These are phyloP conservation scores for Amiota minor DNA, from an alignment of 2,888 invertebrate genomes.

Conservation along the genomic window DNA sequence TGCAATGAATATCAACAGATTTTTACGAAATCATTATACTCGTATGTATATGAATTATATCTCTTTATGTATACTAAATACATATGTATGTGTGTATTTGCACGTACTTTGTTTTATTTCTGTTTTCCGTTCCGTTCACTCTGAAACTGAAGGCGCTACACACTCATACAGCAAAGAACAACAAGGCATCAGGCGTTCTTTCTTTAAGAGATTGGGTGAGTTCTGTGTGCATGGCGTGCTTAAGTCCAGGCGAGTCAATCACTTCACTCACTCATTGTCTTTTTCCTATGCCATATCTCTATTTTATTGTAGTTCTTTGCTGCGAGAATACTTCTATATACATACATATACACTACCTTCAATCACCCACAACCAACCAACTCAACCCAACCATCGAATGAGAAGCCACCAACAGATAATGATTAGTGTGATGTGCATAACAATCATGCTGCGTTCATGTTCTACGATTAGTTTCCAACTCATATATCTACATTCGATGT, in stretches of 20 bases:
- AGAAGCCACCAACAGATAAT: constrained; percentile 51
- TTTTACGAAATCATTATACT: constrained; percentile 43
- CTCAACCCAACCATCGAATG: too few relatives aligned
- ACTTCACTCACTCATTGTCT: neutral
- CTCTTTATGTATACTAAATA: neutral
- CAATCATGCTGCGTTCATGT: constrained; percentile 55
- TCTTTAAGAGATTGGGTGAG: too few relatives aligned
- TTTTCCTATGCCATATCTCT: neutral
- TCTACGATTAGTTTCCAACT: constrained; percentile 62
- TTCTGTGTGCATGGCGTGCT: too few relatives aligned
- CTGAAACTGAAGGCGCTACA: constrained; percentile 2
- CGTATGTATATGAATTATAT: constrained; percentile 17
- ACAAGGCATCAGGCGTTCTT: neutral
- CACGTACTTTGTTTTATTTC: constrained; percentile 15
- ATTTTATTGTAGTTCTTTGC: constrained; percentile 12
- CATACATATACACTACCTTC: constrained; percentile 10
- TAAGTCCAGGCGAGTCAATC: neutral
- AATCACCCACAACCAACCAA: neutral
- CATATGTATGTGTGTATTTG: constrained; percentile 12
- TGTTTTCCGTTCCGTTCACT: neutral
- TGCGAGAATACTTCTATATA: constrained; percentile 4
- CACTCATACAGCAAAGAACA: neutral
- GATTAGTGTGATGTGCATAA: constrained; percentile 70
- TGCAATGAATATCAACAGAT: constrained; percentile 54
- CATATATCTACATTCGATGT: constrained; percentile 46